A percentile compares a stretch with the other conserved stretches of the same genome.
Conservation (phyloP, 2,797 vertebrate species). For the Emys orbicularis region DNA sequence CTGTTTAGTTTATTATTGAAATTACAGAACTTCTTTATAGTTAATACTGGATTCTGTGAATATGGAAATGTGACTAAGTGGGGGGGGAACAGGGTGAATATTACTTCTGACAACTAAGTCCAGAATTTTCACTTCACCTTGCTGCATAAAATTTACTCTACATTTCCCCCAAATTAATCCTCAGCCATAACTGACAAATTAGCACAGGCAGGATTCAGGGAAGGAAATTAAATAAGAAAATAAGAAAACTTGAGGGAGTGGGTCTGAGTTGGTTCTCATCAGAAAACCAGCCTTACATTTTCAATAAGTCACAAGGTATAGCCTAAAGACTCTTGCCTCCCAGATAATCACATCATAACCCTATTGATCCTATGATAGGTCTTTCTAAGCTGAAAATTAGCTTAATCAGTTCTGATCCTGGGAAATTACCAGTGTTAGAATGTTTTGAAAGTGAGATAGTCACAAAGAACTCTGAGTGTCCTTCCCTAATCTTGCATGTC, state of each 20-base stretch:
- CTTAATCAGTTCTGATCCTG: not conserved
- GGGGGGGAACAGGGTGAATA: not conserved
- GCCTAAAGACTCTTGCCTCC: not conserved
- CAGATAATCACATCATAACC: not conserved
- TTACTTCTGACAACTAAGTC: not conserved
- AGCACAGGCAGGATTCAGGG: not conserved
- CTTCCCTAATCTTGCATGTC: not conserved
- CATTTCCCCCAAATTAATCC: not conserved
- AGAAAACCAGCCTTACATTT: not conserved
- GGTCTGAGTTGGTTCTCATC: not conserved
- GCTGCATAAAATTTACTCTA: not conserved
- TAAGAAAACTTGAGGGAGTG: not conserved
- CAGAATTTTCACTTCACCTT: not conserved
- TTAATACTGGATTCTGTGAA: not conserved
- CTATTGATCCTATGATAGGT: not conserved
- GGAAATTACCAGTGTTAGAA: not conserved
- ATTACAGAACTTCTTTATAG: not conserved
- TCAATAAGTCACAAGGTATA: not conserved
- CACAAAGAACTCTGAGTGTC: not conserved
- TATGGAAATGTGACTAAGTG: not conserved
- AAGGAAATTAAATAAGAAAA: not conserved
- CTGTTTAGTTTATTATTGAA: not conserved
- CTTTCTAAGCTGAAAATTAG: constrained; percentile 40
- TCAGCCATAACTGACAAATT: not conserved
- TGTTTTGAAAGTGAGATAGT: constrained; percentile 3